These are phyloP conservation scores for Psophia crepitans DNA, from an alignment of 2,113 vertebrate species.

Conservation along the genomic window DNA sequence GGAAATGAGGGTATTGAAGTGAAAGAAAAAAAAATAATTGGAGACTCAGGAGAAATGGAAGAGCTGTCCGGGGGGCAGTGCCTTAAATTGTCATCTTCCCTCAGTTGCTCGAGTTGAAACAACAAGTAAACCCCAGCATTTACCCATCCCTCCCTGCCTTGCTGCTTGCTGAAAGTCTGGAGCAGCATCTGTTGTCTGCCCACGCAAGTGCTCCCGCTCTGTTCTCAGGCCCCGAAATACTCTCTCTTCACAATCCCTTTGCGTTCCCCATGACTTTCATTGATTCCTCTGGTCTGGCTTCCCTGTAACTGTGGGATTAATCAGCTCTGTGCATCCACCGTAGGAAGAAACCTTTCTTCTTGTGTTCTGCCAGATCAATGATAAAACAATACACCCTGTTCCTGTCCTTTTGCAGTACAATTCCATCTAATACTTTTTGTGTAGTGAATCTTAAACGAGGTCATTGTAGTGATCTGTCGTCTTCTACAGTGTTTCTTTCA, in stretches of 20 bases:
- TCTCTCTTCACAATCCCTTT: not conserved
- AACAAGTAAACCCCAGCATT: not conserved
- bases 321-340: not conserved
- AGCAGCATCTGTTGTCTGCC: not conserved
- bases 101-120: not conserved
- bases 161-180: not conserved
- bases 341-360: not conserved
- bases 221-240: not conserved
- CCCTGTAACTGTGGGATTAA: not conserved
- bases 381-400: not conserved
- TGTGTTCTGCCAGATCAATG: not conserved
- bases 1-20: slow-evolving; percentile 13
- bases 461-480: not conserved
- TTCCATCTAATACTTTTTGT: not conserved
- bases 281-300: not conserved
- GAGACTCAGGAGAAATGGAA: not conserved
- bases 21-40: not conserved
- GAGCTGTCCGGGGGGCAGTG: not conserved
- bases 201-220: not conserved
- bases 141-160: not conserved
- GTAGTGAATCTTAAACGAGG: not conserved
- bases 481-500: not conserved
- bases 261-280: not conserved
- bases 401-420: not conserved
- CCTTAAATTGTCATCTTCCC: not conserved